These are phyloP conservation scores for Drosophila ercepeae DNA, from an alignment of 1,140 invertebrate genomes.

Conservation along the genomic window DNA sequence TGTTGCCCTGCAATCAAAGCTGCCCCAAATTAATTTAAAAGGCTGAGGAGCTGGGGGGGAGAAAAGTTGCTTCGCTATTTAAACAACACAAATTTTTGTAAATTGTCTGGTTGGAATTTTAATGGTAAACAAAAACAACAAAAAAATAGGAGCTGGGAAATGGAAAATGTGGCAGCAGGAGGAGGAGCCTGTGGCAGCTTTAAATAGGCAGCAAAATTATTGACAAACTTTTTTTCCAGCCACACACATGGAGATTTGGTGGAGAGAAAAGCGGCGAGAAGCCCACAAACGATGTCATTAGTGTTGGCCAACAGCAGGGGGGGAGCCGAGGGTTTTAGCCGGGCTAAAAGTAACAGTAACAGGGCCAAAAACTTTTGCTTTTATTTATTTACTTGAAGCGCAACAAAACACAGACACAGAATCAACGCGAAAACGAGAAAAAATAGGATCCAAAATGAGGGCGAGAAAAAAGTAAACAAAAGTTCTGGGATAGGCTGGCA, in stretches of 20 bases:
- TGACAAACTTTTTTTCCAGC: slow-evolving; percentile 69
- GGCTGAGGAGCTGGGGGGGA: slow-evolving; percentile 31
- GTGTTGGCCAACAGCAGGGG: slow-evolving; percentile 46
- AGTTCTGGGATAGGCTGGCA: slow-evolving; percentile 36
- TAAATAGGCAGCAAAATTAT: slow-evolving; percentile 78
- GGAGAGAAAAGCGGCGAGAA: slow-evolving; percentile 13
- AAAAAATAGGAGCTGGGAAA: slow-evolving; percentile 11
- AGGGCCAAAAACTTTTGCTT: slow-evolving; percentile 74
- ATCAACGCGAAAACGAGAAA: slow-evolving; percentile 19
- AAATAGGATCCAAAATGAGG: slow-evolving; percentile 13
- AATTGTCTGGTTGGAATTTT: slow-evolving; percentile 78
- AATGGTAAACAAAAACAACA: slow-evolving; percentile 64
- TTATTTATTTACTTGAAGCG: slow-evolving; percentile 73
- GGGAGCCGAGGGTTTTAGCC: slow-evolving; percentile 9
- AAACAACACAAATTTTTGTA: slow-evolving; percentile 80
- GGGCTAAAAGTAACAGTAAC: slow-evolving; percentile 51
- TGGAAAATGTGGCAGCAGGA: slow-evolving; percentile 9
- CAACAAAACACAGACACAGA: slow-evolving; percentile 33
- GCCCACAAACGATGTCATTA: slow-evolving; percentile 75
- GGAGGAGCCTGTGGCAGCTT: slow-evolving; percentile 63
- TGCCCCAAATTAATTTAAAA: slow-evolving; percentile 80
- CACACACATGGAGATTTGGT: slow-evolving; percentile 53
- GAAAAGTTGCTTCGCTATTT: slow-evolving; percentile 65
- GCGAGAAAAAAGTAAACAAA: slow-evolving; percentile 45
- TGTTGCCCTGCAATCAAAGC: slow-evolving; percentile 64